Percentiles rank a stretch among this genome's conserved stretches.
These are phyloP conservation scores for Halictus rubicundus DNA, from an alignment of 1,140 invertebrate genomes.

Conservation along the genomic window DNA sequence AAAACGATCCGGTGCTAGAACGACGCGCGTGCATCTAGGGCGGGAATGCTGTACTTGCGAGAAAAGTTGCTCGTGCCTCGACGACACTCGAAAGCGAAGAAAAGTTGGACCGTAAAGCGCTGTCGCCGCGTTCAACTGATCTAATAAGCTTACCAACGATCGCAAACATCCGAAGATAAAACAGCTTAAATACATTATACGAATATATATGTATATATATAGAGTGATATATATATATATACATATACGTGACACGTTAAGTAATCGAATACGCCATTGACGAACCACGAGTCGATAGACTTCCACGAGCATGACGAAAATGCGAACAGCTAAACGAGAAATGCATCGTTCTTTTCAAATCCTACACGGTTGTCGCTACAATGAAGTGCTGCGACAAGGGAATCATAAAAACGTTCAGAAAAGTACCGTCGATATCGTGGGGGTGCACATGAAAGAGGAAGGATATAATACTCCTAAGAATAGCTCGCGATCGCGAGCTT, in stretches of 20 bases:
- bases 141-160: not conserved
- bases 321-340: slow-evolving; percentile 3
- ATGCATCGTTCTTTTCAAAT: not conserved
- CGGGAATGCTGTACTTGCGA: too few species aligned
- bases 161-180: not conserved
- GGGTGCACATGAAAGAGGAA: too few species aligned
- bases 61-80: too few species aligned
- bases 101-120: too few species aligned
- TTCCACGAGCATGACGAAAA: not conserved
- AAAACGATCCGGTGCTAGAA: too few species aligned
- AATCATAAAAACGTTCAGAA: not conserved
- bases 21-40: too few species aligned
- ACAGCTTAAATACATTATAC: not conserved
- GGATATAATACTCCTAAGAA: too few species aligned
- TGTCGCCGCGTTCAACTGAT: too few species aligned
- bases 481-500: too few species aligned
- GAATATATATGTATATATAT: not conserved
- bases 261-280: not conserved
- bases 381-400: not conserved
- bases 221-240: too few species aligned
- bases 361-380: not conserved
- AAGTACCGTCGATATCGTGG: too few species aligned
- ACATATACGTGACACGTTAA: not conserved
- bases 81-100: too few species aligned
- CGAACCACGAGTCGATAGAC: not conserved